Conservation (phyloP, 1,140 invertebrate species). For the Achatina immaculata region DNA sequence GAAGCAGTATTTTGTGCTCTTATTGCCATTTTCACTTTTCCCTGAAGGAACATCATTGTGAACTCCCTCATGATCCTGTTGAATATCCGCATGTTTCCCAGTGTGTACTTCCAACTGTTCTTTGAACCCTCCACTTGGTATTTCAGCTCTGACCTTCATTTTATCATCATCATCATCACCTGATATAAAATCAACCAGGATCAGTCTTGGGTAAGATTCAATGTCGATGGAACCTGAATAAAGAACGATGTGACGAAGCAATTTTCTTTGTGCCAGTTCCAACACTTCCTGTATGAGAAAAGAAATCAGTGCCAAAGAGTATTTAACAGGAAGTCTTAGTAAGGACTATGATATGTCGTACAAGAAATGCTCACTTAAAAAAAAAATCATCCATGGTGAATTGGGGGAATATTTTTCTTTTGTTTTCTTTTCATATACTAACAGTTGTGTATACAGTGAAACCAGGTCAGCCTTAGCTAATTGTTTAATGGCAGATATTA, state of each 20-base stretch:
- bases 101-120: slow-evolving; percentile 17
- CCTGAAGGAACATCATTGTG: not conserved
- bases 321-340: not conserved
- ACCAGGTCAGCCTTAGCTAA: no score
- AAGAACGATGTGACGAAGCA: slow-evolving; percentile 56
- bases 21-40: slow-evolving; percentile 22
- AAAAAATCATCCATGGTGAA: no score
- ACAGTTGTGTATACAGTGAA: no score
- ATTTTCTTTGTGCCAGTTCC: slow-evolving; percentile 63
- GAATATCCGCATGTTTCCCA: not conserved
- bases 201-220: slow-evolving; percentile 52
- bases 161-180: slow-evolving; percentile 36
- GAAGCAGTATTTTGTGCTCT: slow-evolving; percentile 52
- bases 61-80: not conserved
- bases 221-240: slow-evolving; percentile 48
- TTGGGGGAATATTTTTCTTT: no score
- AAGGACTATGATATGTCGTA: no score
- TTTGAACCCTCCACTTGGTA: slow-evolving; percentile 23
- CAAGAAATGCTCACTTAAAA: not conserved
- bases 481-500: no score
- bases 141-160: slow-evolving; percentile 18
- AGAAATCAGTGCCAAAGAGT: not conserved
- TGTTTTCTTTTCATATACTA: no score
- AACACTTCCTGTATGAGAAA: slow-evolving; percentile 57
- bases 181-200: slow-evolving; percentile 51